phyloP scores from a whole-genome alignment of 1,140 invertebrate species.

The Teleogryllus occipitalis region DNA sequence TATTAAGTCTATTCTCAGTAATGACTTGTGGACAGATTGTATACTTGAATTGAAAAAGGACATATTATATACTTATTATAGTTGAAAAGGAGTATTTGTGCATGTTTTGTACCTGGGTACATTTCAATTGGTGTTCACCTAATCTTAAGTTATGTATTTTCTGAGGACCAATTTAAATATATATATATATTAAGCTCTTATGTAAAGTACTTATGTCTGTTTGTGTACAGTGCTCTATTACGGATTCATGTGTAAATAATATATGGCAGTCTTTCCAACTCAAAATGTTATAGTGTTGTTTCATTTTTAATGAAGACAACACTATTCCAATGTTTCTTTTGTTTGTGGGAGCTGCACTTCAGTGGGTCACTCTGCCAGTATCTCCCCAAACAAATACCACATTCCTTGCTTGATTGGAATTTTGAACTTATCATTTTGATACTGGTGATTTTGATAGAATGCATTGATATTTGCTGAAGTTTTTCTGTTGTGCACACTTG shows the following conservation, averaged over 20 bases:
- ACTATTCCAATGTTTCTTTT: not conserved
- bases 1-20: too few relatives aligned
- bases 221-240: not conserved
- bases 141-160: not conserved
- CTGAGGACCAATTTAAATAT: not conserved
- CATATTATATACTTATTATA: too few relatives aligned
- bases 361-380: not conserved
- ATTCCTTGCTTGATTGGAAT: not conserved
- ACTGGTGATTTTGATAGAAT: too few relatives aligned
- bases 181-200: not conserved
- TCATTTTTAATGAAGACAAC: not conserved
- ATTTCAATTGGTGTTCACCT: too few relatives aligned
- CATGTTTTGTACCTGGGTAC: too few relatives aligned
- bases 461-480: too few relatives aligned
- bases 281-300: not conserved
- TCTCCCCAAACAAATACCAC: not conserved
- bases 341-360: not conserved
- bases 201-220: not conserved
- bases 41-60: too few relatives aligned
- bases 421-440: too few relatives aligned
- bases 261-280: not conserved
- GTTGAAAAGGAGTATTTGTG: too few relatives aligned
- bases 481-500: too few relatives aligned
- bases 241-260: not conserved
- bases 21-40: too few relatives aligned